phyloP scores from a whole-genome alignment of 2,888 invertebrate species.

The Tenthredo notha region DNA sequence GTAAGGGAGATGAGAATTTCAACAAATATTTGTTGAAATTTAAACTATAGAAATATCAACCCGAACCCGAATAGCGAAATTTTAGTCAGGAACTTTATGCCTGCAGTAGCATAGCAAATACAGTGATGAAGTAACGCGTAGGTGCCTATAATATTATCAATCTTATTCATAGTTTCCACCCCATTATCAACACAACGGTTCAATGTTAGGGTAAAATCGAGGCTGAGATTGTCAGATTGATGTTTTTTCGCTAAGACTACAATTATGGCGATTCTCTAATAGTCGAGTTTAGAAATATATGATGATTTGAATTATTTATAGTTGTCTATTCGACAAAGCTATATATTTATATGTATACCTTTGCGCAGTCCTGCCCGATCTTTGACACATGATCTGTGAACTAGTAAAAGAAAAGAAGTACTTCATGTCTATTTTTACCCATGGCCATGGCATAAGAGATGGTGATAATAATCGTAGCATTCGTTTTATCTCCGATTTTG shows the following conservation, averaged over 20 bases:
- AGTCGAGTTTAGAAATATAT: neutral
- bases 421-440: neutral
- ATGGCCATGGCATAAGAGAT: neutral
- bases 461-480: neutral
- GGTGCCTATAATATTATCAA: neutral
- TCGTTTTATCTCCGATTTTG: neutral
- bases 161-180: neutral
- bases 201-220: too few species aligned
- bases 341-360: conserved; percentile 14
- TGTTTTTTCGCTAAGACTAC: neutral
- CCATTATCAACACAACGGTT: neutral
- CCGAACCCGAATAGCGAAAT: too few species aligned
- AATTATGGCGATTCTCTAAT: neutral
- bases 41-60: neutral
- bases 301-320: neutral
- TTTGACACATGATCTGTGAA: conserved; percentile 43
- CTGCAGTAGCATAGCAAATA: neutral
- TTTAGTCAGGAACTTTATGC: neutral
- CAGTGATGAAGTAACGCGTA: neutral
- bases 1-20: neutral
- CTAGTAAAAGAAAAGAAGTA: neutral
- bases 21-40: neutral
- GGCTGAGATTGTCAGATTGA: too few species aligned
- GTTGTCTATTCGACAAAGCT: conserved; percentile 14
- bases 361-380: conserved; percentile 1